These are phyloP conservation scores for Pedetes capensis DNA, from an alignment of 2,113 vertebrate genomes.

Conservation along the genomic window DNA sequence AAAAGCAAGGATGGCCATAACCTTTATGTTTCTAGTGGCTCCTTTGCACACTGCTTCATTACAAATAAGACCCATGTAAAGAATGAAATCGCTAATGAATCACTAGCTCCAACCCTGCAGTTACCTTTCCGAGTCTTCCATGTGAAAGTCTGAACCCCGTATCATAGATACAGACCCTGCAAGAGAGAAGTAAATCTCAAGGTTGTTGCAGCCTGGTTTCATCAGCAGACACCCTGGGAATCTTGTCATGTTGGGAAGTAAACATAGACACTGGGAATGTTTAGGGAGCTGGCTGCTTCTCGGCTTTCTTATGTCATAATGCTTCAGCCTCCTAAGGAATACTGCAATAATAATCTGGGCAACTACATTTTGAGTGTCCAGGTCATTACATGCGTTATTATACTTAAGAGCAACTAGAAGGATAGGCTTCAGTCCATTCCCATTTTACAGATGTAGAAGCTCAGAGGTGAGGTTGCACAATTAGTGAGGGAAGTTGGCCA, in stretches of 20 bases:
- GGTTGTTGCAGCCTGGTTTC: background rate
- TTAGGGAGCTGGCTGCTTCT: background rate
- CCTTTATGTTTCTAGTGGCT: background rate
- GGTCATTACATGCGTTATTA: background rate
- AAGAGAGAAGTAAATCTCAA: fast-evolving
- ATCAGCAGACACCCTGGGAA: background rate
- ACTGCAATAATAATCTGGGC: background rate
- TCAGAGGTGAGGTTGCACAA: background rate
- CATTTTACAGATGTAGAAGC: background rate
- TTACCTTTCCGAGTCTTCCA: background rate
- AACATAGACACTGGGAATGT: background rate
- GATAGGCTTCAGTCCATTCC: background rate
- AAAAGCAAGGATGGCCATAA: background rate
- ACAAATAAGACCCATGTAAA: no score
- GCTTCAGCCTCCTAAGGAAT: background rate
- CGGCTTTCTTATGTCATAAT: background rate
- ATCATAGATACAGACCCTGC: background rate
- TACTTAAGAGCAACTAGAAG: background rate
- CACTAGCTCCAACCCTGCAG: background rate
- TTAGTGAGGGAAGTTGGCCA: background rate
- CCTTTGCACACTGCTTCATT: background rate
- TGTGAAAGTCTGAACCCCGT: background rate
- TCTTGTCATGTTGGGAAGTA: background rate
- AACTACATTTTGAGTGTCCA: background rate
- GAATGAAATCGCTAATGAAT: background rate